These are phyloP conservation scores for Aphidius colemani DNA, from an alignment of 2,888 invertebrate genomes.

Conservation along the genomic window DNA sequence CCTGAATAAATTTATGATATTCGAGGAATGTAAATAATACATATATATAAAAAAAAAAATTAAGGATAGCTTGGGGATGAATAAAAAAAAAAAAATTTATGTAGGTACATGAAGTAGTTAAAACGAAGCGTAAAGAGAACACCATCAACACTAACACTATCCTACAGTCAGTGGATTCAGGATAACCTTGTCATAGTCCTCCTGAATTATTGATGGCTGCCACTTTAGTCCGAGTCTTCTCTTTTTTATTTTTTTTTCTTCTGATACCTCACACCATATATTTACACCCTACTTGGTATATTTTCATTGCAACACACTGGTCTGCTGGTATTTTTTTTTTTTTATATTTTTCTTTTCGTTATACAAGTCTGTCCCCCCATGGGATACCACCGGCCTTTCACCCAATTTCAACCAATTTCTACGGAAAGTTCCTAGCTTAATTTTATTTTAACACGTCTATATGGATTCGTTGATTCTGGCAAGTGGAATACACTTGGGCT, in stretches of 20 bases:
- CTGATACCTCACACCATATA: slow-evolving; percentile 27
- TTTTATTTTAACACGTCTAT: slow-evolving; percentile 64
- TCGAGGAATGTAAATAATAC: no score
- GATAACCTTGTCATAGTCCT: slow-evolving; percentile 58
- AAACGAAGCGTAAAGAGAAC: slow-evolving; percentile 27
- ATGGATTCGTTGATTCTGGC: slow-evolving; percentile 34
- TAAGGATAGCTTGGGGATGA: no score
- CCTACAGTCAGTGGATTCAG: slow-evolving; percentile 32
- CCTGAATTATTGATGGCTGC: slow-evolving; percentile 59
- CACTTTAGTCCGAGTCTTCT: slow-evolving; percentile 47
- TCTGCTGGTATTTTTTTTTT: slow-evolving; percentile 22
- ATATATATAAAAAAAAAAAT: no score
- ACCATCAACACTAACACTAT: slow-evolving; percentile 13
- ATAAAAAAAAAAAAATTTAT: no score
- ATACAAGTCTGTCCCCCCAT: slow-evolving; percentile 11
- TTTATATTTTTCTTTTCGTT: background rate
- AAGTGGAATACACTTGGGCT: slow-evolving; percentile 5
- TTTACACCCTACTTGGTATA: slow-evolving; percentile 17
- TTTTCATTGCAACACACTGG: slow-evolving; percentile 20
- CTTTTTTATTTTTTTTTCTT: slow-evolving; percentile 31
- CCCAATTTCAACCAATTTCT: slow-evolving; percentile 69
- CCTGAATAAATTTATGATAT: no score
- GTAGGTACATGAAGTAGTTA: background rate
- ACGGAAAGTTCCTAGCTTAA: slow-evolving; percentile 64
- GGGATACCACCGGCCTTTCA: slow-evolving; percentile 45